Conservation (phyloP, 2,888 invertebrate species). For the Phyllotreta striolata region DNA sequence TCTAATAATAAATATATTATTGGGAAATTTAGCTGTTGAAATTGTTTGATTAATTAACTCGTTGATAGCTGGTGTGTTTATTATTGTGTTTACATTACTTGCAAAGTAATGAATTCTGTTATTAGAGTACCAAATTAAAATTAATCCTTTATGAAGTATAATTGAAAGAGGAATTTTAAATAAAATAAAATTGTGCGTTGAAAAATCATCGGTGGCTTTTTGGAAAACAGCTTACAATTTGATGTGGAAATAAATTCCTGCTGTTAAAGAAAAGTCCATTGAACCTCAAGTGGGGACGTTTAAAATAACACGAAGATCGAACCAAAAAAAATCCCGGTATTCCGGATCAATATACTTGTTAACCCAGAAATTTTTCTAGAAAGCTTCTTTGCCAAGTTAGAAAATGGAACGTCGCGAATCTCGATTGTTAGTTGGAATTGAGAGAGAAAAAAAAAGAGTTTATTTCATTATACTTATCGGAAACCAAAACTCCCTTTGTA, state of each 20-base stretch:
- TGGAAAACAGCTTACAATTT: too few relatives aligned
- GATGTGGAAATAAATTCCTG: too few relatives aligned
- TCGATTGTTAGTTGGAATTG: constrained; percentile 3
- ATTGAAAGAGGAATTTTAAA: too few relatives aligned
- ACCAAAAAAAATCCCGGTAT: constrained; percentile 8
- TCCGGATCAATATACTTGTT: constrained; percentile 8
- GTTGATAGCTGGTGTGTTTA: not conserved
- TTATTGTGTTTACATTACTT: not conserved
- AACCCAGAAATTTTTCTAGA: constrained; percentile 16
- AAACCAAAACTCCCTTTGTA: not conserved
- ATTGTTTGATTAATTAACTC: constrained; percentile 6
- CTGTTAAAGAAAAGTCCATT: not conserved
- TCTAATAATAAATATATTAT: constrained; percentile 18
- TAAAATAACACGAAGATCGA: constrained; percentile 9
- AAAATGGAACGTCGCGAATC: constrained; percentile 5
- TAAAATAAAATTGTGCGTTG: too few relatives aligned
- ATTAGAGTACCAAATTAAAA: too few relatives aligned
- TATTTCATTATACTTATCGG: constrained; percentile 2
- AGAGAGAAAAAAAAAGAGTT: constrained; percentile 11
- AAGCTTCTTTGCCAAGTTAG: constrained; percentile 1
- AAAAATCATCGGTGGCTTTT: too few relatives aligned
- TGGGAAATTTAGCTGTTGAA: constrained; percentile 9
- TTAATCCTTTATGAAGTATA: too few relatives aligned
- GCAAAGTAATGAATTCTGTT: too few relatives aligned
- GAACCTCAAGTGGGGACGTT: constrained; percentile 4